phyloP scores from a whole-genome alignment of 2,888 invertebrate genomes.

The Nomada goodeniana region DNA sequence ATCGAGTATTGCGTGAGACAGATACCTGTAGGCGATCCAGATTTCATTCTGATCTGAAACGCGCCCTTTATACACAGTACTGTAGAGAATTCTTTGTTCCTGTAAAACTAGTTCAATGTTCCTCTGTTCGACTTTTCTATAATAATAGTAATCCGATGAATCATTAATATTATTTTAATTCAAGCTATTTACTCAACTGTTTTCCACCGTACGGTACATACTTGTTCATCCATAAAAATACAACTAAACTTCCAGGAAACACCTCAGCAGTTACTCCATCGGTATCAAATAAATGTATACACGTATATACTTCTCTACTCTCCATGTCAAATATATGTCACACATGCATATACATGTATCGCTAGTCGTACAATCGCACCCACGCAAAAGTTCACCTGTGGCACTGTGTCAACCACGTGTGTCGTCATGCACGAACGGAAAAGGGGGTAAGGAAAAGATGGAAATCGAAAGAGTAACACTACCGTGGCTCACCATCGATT shows the following conservation, averaged over 20 bases:
- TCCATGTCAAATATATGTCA: background rate
- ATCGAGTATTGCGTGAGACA: background rate
- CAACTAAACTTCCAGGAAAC: background rate
- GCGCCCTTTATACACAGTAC: background rate
- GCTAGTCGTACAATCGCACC: background rate
- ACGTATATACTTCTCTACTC: background rate
- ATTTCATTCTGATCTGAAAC: background rate
- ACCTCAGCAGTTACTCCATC: background rate
- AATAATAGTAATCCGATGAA: background rate
- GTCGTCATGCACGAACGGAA: constrained; percentile 28
- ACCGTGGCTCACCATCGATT: constrained; percentile 75
- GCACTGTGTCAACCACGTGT: constrained; percentile 45
- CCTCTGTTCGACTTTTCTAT: background rate
- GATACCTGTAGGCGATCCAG: background rate
- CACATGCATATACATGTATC: no score
- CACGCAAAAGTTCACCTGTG: background rate
- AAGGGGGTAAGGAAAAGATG: background rate
- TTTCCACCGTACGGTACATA: no score
- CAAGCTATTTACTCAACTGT: no score
- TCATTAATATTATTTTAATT: no score
- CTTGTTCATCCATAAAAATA: background rate
- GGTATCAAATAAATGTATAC: background rate
- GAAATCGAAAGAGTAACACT: background rate
- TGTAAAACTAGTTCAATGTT: background rate
- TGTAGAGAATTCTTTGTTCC: background rate